Evolutionary conservation across 1,140 invertebrate species (phyloP).

Genomic region (Drosophila parvula): DNA sequence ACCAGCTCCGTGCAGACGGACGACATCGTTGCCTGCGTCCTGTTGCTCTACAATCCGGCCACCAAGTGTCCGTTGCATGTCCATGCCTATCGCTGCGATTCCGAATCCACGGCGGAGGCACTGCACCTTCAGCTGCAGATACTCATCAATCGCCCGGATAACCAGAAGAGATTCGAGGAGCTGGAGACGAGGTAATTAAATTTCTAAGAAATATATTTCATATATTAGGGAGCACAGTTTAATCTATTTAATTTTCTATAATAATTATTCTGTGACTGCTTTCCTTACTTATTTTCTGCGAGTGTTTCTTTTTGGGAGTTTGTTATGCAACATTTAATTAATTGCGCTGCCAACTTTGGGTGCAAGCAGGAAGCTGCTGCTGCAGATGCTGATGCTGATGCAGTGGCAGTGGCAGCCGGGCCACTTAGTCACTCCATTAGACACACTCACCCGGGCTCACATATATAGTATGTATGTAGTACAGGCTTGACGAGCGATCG

Average conservation of each 20-base stretch:
- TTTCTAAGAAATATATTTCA: background rate
- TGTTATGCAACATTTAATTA: conserved; percentile 45
- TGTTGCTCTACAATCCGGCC: conserved; percentile 95
- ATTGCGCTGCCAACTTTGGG: conserved; percentile 17
- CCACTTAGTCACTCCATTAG: conserved; percentile 59
- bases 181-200: conserved; percentile 86
- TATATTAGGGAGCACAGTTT: background rate
- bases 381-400: conserved; percentile 10
- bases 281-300: background rate
- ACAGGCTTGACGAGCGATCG: conserved; percentile 29
- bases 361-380: conserved; percentile 36
- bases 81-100: conserved; percentile 97
- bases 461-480: background rate
- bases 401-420: conserved; percentile 28
- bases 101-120: conserved; percentile 94
- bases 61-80: conserved; percentile 95
- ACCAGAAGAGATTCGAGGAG: conserved; percentile 93
- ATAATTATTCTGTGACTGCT: background rate
- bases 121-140: conserved; percentile 92
- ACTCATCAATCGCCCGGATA: conserved; percentile 93
- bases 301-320: conserved; percentile 10
- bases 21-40: conserved; percentile 95
- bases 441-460: conserved; percentile 23
- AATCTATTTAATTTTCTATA: background rate
- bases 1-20: conserved; percentile 93